phyloP scores from a whole-genome alignment of 2,888 invertebrate species.

The Lysandra bellargus region DNA sequence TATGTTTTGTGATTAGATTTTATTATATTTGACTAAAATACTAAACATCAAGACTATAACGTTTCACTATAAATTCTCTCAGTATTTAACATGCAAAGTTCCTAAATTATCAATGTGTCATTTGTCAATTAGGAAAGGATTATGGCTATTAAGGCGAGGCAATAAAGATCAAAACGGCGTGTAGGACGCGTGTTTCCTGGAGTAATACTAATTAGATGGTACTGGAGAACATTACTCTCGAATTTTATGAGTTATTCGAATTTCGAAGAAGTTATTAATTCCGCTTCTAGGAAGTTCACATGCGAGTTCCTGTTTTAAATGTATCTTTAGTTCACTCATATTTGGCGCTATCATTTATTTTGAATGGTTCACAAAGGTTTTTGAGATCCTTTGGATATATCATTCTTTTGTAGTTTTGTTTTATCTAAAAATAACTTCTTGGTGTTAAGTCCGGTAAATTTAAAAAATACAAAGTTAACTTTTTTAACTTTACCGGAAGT shows the following conservation, averaged over 20 bases:
- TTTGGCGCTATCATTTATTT: background rate
- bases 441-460: too few relatives aligned
- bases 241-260: slow-evolving; percentile 58
- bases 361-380: background rate
- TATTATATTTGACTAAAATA: slow-evolving; percentile 31
- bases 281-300: slow-evolving; percentile 39
- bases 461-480: too few relatives aligned
- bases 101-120: background rate
- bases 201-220: slow-evolving; percentile 54
- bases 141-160: background rate
- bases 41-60: slow-evolving; percentile 13
- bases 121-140: slow-evolving; percentile 1
- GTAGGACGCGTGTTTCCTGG: slow-evolving; percentile 35
- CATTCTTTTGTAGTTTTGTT: too few relatives aligned
- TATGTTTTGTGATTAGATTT: too few relatives aligned
- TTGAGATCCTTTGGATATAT: background rate
- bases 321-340: background rate
- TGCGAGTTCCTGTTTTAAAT: background rate
- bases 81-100: slow-evolving; percentile 1
- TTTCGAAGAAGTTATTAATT: slow-evolving; percentile 51
- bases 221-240: slow-evolving; percentile 49
- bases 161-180: background rate
- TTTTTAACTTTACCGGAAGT: too few relatives aligned
- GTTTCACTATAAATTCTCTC: slow-evolving; percentile 1
- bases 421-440: too few relatives aligned